These are phyloP conservation scores for Bovichtus variegatus DNA, from an alignment of 2,797 vertebrate genomes.

Conservation along the genomic window DNA sequence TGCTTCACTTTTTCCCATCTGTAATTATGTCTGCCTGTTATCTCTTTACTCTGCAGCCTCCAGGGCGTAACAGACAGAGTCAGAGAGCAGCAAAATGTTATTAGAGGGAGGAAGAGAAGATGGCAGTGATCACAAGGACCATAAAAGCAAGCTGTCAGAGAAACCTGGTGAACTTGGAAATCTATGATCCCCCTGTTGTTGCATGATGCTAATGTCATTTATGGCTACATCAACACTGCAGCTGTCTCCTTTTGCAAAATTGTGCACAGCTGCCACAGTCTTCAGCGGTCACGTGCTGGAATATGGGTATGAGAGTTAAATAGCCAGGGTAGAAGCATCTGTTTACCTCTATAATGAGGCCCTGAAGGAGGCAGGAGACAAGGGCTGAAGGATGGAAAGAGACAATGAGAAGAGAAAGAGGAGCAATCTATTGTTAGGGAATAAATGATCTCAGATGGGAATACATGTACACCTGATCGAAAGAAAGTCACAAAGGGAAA, in stretches of 20 bases:
- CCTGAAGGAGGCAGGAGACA: slow-evolving; percentile 35
- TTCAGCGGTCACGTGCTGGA: slow-evolving; percentile 36
- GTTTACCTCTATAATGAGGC: slow-evolving; percentile 51
- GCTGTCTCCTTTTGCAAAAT: slow-evolving; percentile 14
- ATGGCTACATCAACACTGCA: slow-evolving; percentile 3
- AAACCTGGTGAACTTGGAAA: slow-evolving; percentile 39
- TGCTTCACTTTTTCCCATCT: slow-evolving; percentile 48
- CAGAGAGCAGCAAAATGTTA: slow-evolving; percentile 44
- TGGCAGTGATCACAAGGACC: slow-evolving; percentile 29
- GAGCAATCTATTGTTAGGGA: background rate
- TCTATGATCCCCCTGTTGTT: background rate
- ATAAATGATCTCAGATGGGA: background rate
- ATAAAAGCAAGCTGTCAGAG: slow-evolving; percentile 14
- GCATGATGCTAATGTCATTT: slow-evolving; percentile 32
- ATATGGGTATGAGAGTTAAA: slow-evolving; percentile 32
- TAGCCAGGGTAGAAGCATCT: slow-evolving; percentile 44
- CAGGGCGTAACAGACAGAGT: slow-evolving; percentile 28
- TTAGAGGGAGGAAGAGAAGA: slow-evolving; percentile 50
- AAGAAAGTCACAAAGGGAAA: background rate
- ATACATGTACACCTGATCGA: slow-evolving; percentile 6
- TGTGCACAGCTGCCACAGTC: slow-evolving; percentile 34
- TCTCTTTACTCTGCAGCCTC: slow-evolving; percentile 55
- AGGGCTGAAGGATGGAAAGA: background rate
- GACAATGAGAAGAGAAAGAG: background rate
- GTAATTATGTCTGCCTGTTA: slow-evolving; percentile 64